These are phyloP conservation scores for Melanophora roralis DNA, from an alignment of 2,888 invertebrate species.

Conservation along the genomic window DNA sequence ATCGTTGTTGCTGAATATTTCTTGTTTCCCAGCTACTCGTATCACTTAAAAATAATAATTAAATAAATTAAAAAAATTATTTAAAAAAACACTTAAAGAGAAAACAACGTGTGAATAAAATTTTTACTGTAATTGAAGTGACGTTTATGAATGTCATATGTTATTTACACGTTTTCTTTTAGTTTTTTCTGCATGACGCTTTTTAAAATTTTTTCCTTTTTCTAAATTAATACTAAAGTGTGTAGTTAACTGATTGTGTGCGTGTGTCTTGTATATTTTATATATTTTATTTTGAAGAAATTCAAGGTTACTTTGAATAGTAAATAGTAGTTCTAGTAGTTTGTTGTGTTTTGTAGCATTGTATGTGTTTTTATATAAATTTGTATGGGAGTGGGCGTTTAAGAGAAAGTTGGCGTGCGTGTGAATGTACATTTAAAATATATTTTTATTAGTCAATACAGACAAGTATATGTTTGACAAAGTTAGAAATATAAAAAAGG, in stretches of 20 bases:
- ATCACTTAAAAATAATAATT: constrained; percentile 40
- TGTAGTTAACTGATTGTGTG: background rate
- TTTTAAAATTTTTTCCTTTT: background rate
- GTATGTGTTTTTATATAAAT: constrained; percentile 30
- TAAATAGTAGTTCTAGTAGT: constrained; percentile 32
- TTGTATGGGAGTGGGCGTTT: constrained; percentile 1
- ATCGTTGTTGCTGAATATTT: background rate
- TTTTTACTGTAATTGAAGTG: constrained; percentile 71
- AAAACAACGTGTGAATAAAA: constrained; percentile 55
- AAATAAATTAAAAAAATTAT: too few relatives aligned
- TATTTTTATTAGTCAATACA: constrained; percentile 48
- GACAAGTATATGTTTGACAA: constrained; percentile 27
- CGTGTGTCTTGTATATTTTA: background rate
- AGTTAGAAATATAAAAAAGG: too few relatives aligned
- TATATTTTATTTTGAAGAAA: constrained; percentile 38
- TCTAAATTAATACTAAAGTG: constrained; percentile 33
- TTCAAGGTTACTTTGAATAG: constrained; percentile 58
- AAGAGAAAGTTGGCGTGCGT: background rate
- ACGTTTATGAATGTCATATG: constrained; percentile 73
- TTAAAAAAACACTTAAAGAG: background rate
- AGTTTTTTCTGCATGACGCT: background rate
- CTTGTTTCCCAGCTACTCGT: too few relatives aligned
- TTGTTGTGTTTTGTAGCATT: constrained; percentile 21
- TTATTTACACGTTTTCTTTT: constrained; percentile 57
- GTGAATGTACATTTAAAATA: constrained; percentile 11